phyloP scores from a whole-genome alignment of 2,113 vertebrate genomes.

The Anseranas semipalmata region DNA sequence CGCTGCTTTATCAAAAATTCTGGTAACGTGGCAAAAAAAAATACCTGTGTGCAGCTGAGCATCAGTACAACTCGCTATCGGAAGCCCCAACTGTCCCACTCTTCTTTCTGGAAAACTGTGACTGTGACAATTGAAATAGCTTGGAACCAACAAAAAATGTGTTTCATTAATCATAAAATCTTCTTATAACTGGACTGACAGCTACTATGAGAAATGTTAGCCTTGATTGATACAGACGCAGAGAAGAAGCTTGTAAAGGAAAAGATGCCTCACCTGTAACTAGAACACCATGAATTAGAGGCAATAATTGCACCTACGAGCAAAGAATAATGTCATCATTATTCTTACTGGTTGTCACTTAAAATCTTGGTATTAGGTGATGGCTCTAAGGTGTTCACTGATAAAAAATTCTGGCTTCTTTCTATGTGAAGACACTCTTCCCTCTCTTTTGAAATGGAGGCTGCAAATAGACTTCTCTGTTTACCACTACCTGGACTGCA shows the following conservation, averaged over 20 bases:
- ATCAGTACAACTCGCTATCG: background rate
- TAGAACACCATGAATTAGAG: background rate
- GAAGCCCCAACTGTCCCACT: background rate
- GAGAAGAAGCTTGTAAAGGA: background rate
- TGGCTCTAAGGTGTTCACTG: background rate
- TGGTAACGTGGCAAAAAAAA: background rate
- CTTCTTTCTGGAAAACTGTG: background rate
- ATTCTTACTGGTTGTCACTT: conserved; percentile 1
- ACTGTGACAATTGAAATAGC: background rate
- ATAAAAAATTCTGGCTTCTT: background rate
- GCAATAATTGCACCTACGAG: background rate
- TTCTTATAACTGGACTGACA: background rate
- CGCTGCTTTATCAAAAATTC: background rate
- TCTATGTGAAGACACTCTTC: background rate
- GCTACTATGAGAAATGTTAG: conserved; percentile 14
- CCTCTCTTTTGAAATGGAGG: background rate
- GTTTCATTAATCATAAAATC: conserved; percentile 26
- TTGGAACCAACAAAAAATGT: conserved; percentile 2
- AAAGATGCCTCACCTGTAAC: conserved; percentile 7
- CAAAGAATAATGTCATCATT: background rate
- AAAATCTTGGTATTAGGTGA: background rate
- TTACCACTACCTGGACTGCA: background rate
- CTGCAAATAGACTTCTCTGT: background rate
- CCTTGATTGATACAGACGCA: background rate
- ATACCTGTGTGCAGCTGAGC: background rate